Base-by-base conservation (phyloP, 1,140 invertebrate species). In the Akabosia matsudoensis region DNA sequence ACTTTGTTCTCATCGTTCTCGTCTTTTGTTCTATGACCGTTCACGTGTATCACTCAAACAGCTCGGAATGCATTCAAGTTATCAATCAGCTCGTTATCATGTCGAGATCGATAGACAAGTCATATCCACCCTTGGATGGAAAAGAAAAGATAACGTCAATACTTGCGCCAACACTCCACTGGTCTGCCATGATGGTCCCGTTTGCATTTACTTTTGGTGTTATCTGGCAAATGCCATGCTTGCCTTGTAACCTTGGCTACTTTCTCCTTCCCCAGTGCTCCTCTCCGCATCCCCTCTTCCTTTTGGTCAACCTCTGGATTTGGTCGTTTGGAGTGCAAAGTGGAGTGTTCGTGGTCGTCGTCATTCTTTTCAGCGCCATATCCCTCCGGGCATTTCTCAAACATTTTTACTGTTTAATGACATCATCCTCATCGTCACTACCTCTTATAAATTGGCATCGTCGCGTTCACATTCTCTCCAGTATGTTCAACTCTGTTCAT, bases 111-210 rank as follows among this genome's bases (percentile, higher is more conserved):
- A n/a, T 56, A 22, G 10, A 56, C 7, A 16, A n/a, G 10, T 3
- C 54, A 24, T n/a, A 56, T 22, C 7, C 10, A 16, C 24, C 24
- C 54, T n/a, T 67, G 24, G 61, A 67, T 31, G 31, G 26, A 67
- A 67, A 67, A n/a, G 61, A 67, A 67, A 67, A 67, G n/a, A 13
- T 67, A 4, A 67, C 31, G 7, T 30, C 28, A 30, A 3, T 67
- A 2, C 24, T 67, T 13, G 61, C 61, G 1, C 61, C 61, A 28
- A 28, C 28, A 31, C 22, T 67, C 28, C 61, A 67, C n/a, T 67
- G 61, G 61, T 67, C 61, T 30, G 61, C 61, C 4, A 67, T 67
- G 61, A 4, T 7, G n/a, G 61, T 67, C n/a, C 61, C 61, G 2
- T 67, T 67, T n/a, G 61, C 61, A 28, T 67, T 67, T 31, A 22